phyloP scores from a whole-genome alignment of 2,113 vertebrate species.

The Caranx ignobilis region DNA sequence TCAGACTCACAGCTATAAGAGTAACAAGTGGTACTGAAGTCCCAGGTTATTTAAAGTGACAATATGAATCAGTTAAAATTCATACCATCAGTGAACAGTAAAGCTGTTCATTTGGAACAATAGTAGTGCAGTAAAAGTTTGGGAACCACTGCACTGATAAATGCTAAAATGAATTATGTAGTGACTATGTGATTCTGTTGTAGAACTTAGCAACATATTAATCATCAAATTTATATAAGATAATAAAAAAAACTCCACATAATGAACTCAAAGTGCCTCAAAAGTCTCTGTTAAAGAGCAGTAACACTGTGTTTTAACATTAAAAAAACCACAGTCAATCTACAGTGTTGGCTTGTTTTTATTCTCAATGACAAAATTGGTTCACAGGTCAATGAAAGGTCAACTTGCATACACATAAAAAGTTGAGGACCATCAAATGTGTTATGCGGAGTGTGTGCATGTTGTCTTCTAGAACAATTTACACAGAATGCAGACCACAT shows the following conservation, averaged over 20 bases:
- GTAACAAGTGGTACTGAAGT: no score
- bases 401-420: constrained; percentile 64
- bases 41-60: no score
- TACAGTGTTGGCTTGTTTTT: constrained; percentile 71
- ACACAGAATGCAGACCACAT: constrained; percentile 71
- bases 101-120: no score
- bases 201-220: neutral
- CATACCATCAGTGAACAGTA: no score
- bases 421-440: constrained; percentile 46
- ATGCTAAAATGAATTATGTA: neutral
- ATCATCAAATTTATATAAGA: neutral
- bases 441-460: constrained; percentile 53
- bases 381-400: constrained; percentile 67
- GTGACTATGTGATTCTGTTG: neutral
- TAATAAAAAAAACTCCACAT: no score
- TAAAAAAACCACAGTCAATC: neutral
- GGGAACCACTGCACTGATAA: no score
- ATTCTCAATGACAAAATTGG: constrained; percentile 72
- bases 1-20: no score
- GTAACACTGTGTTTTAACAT: neutral
- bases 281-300: neutral
- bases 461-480: constrained; percentile 53
- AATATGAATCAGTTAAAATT: no score
- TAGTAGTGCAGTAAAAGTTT: no score
- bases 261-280: no score